These are phyloP conservation scores for Ahaetulla prasina DNA, from an alignment of 2,113 vertebrate genomes.

Conservation along the genomic window DNA sequence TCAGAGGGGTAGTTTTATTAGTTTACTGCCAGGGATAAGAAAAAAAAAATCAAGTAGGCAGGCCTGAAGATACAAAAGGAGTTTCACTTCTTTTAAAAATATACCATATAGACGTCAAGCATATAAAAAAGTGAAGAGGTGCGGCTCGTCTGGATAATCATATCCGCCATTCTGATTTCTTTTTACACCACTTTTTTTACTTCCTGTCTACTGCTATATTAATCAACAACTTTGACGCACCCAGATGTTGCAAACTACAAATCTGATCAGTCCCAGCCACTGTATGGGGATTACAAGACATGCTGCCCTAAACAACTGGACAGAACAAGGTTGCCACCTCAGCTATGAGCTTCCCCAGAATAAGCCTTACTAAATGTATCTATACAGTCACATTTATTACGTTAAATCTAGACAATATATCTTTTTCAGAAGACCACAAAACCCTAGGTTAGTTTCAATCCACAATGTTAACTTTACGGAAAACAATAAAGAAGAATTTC, in stretches of 20 bases:
- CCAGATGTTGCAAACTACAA: background rate
- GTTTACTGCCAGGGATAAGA: background rate
- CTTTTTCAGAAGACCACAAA: background rate
- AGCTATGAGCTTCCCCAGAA: background rate
- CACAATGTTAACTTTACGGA: background rate
- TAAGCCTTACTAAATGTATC: background rate
- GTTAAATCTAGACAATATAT: background rate
- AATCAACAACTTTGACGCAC: background rate
- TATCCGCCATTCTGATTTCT: background rate
- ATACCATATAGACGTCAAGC: background rate
- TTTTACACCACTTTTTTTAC: background rate
- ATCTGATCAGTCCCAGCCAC: background rate
- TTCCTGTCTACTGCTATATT: background rate
- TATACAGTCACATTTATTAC: background rate
- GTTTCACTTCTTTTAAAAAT: background rate
- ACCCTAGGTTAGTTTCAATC: background rate
- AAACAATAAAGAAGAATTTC: background rate
- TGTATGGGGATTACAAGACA: background rate
- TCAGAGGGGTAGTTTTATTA: background rate
- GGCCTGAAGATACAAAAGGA: background rate
- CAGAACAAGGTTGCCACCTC: background rate
- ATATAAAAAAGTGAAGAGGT: background rate
- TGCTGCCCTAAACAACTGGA: background rate
- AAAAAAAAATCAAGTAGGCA: background rate
- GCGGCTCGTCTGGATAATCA: background rate